Evolutionary conservation across 2,113 vertebrate species (phyloP).

Genomic region (Gulo gulo): DNA sequence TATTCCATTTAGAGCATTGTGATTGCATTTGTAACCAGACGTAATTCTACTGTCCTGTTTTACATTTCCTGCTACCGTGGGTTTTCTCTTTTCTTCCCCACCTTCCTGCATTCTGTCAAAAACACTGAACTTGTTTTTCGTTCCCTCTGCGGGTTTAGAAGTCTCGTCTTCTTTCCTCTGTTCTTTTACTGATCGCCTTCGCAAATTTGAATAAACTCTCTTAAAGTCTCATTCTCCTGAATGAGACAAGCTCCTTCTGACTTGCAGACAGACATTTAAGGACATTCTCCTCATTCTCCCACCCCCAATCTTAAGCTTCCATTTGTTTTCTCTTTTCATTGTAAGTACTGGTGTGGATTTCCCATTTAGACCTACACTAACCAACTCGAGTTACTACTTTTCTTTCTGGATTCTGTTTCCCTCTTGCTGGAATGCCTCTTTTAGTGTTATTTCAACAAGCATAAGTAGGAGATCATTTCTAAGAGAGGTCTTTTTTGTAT

Average conservation of each 20-base stretch:
- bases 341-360: not conserved
- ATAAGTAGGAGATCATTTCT: not conserved
- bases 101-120: not conserved
- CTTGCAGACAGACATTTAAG: not conserved
- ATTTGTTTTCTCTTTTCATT: not conserved
- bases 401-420: not conserved
- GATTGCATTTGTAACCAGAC: not conserved
- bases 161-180: not conserved
- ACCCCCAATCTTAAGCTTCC: not conserved
- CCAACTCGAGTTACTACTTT: not conserved
- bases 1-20: not conserved
- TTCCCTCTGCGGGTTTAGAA: not conserved
- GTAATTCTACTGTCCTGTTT: not conserved
- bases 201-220: not conserved
- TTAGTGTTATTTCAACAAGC: not conserved
- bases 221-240: not conserved
- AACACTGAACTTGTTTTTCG: not conserved
- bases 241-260: not conserved
- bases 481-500: not conserved
- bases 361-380: not conserved
- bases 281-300: not conserved
- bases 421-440: not conserved
- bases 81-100: not conserved
- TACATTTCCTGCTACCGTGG: not conserved
- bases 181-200: not conserved